Evolutionary conservation across 2,888 invertebrate species (phyloP), one percentile per base, ranked within the genome.

Genomic region (Bugula neritina): DNA sequence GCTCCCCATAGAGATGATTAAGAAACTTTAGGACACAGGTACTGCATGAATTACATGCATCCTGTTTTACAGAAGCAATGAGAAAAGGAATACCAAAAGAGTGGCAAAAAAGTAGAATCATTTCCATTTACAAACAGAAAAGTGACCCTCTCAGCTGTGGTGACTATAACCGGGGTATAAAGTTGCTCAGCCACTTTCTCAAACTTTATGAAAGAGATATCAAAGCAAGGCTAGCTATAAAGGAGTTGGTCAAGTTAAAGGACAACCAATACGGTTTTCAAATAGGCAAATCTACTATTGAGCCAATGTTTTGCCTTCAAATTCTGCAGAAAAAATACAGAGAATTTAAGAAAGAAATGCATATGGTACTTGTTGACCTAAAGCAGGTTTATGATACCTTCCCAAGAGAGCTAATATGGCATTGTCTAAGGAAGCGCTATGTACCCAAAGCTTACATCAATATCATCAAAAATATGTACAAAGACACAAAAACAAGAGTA

Each of bases 161-260:
- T n/a, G n/a, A n/a, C n/a, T n/a, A n/a, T n/a, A n/a, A n/a, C n/a
- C n/a, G n/a, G n/a, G n/a, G n/a, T n/a, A n/a, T n/a, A n/a, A n/a
- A n/a, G n/a, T n/a, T n/a, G n/a, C n/a, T n/a, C n/a, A n/a, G n/a
- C n/a, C n/a, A n/a, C 52, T 13, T 21, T 52, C 52, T 52, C 52
- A 52, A 52, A 52, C 52, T 52, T 52, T 52, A 52, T 52, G 52
- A 52, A 21, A 52, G n/a, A n/a, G n/a, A n/a, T n/a, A n/a, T n/a
- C n/a, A n/a, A n/a, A n/a, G n/a, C n/a, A n/a, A n/a, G n/a, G n/a
- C n/a, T n/a, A n/a, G n/a, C n/a, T n/a, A n/a, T n/a, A n/a, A n/a
- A n/a, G n/a, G n/a, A n/a, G n/a, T n/a, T n/a, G n/a, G n/a, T n/a
- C n/a, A 52, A 52, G 52, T 52, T 10, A 52, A 13, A 13, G 52